phyloP scores from a whole-genome alignment of 2,113 vertebrate species.

The Chascanopsetta lugubris region DNA sequence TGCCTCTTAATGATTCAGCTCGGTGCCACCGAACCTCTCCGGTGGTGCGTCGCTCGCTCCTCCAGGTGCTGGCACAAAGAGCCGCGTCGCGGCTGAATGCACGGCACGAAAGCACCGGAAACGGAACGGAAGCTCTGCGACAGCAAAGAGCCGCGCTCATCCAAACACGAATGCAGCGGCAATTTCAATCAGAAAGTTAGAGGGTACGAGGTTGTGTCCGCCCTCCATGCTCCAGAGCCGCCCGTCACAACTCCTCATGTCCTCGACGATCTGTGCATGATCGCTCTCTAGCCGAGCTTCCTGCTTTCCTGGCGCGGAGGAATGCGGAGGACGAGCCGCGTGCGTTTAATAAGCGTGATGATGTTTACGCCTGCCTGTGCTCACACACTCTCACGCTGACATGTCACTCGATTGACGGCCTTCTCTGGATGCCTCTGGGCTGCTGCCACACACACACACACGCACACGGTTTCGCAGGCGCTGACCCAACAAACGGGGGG shows the following conservation, averaged over 20 bases:
- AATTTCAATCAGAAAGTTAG: slow-evolving; percentile 36
- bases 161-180: slow-evolving; percentile 35
- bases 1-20: slow-evolving; percentile 17
- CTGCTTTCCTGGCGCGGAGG: slow-evolving; percentile 30
- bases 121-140: slow-evolving; percentile 33
- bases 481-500: too few species aligned
- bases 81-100: slow-evolving; percentile 35
- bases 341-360: slow-evolving; percentile 19
- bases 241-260: slow-evolving; percentile 33
- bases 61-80: slow-evolving; percentile 67
- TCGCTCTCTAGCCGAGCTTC: too few species aligned
- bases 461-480: slow-evolving; percentile 37
- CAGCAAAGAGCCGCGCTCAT: slow-evolving; percentile 30
- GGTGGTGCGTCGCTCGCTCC: slow-evolving; percentile 25
- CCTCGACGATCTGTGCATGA: too few species aligned
- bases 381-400: slow-evolving; percentile 9
- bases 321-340: slow-evolving; percentile 24
- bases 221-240: slow-evolving; percentile 36
- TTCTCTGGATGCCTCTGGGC: slow-evolving; percentile 28
- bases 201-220: slow-evolving; percentile 29
- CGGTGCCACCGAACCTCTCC: neutral
- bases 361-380: slow-evolving; percentile 37
- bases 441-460: slow-evolving; percentile 21
- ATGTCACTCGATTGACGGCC: slow-evolving; percentile 31
- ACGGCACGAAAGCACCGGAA: slow-evolving; percentile 41